A percentile compares a stretch with the other conserved stretches of the same genome.
These are phyloP conservation scores for Megalopta genalis DNA, from an alignment of 1,140 invertebrate species.

Conservation along the genomic window DNA sequence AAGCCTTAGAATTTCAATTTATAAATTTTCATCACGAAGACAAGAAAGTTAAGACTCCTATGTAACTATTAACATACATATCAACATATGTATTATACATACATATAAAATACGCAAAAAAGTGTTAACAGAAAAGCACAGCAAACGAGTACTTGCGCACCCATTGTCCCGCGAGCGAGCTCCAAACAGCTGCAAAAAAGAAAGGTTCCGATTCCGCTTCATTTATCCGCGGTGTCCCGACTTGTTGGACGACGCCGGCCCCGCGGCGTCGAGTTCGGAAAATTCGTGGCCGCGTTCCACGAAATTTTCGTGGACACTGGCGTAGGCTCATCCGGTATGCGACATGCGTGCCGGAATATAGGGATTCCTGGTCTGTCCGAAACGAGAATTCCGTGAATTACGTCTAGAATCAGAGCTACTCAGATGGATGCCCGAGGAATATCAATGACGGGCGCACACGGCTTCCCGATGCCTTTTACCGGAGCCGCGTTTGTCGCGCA, in stretches of 20 bases:
- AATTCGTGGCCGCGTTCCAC: constrained; percentile 42
- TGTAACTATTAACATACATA: too few relatives aligned
- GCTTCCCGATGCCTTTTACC: constrained; percentile 16
- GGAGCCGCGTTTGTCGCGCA: not conserved
- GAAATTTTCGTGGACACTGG: constrained; percentile 47
- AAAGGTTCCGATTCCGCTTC: too few relatives aligned
- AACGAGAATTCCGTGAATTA: constrained; percentile 63
- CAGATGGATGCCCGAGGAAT: constrained; percentile 44
- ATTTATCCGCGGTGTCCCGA: too few relatives aligned
- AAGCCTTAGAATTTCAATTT: too few relatives aligned
- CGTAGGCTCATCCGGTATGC: constrained; percentile 52
- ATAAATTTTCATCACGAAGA: too few relatives aligned
- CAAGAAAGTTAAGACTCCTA: too few relatives aligned
- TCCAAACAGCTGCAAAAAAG: too few relatives aligned
- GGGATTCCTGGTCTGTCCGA: constrained; percentile 53
- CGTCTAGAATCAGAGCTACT: constrained; percentile 66
- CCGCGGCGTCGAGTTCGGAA: constrained; percentile 31
- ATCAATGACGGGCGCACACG: constrained; percentile 42
- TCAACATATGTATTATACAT: too few relatives aligned
- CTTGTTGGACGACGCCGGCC: not conserved
- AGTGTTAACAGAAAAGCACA: too few relatives aligned
- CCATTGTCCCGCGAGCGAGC: too few relatives aligned
- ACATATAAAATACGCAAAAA: too few relatives aligned
- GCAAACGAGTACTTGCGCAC: too few relatives aligned
- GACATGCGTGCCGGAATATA: constrained; percentile 30